These are phyloP conservation scores for Catamblyrhynchus diadema DNA, from an alignment of 2,797 vertebrate species.

Conservation along the genomic window DNA sequence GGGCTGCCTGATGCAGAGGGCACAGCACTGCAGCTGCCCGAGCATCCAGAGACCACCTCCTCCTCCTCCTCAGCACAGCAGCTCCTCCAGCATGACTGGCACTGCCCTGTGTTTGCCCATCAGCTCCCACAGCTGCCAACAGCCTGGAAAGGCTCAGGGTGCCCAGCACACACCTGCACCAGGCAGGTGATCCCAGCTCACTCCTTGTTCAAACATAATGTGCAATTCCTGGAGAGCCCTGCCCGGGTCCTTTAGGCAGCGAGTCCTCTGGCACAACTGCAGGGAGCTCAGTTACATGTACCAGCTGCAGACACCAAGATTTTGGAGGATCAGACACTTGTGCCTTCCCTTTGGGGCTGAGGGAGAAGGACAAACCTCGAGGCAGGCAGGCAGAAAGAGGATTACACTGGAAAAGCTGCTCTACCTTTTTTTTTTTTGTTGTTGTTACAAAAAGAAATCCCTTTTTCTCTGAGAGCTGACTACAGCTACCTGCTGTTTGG, in stretches of 20 bases:
- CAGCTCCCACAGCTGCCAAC: background rate
- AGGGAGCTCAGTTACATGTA: background rate
- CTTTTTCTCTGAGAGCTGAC: background rate
- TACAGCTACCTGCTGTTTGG: background rate
- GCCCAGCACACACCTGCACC: background rate
- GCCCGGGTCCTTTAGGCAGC: fast-evolving
- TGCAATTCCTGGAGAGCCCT: background rate
- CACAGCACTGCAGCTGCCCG: background rate
- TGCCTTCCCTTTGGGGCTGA: background rate
- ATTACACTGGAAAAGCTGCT: background rate
- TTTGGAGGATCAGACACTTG: background rate
- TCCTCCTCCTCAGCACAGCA: fast-evolving
- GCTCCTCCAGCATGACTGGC: background rate
- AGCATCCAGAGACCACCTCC: background rate
- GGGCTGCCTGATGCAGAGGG: background rate
- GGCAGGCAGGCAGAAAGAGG: background rate
- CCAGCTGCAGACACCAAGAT: background rate
- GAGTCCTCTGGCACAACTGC: background rate
- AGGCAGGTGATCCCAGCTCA: background rate
- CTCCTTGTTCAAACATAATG: fast-evolving
- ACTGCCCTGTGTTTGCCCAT: background rate
- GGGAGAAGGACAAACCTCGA: background rate
- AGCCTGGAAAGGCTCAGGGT: background rate
- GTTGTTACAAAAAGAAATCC: background rate
- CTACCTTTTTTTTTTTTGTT: background rate